Base-by-base conservation (phyloP, 2,797 vertebrate genomes). In the Bucorvus abyssinicus region DNA sequence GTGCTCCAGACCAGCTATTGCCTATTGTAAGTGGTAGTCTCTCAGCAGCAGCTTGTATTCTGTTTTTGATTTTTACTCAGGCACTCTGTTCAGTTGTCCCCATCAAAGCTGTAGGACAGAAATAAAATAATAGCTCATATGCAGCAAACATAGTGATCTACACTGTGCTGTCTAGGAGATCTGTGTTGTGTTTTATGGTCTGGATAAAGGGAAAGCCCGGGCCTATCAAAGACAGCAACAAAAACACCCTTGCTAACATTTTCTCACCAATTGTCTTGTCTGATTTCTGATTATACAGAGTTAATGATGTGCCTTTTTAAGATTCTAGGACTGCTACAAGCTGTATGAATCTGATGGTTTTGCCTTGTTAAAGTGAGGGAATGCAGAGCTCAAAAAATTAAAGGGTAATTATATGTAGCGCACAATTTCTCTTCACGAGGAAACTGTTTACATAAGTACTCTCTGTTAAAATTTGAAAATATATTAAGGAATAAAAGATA, bases 381-480 rank as follows among this genome's bases (percentile, higher is more conserved):
- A 40, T 57, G 32, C 27, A 74, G 34, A 69, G 9, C 10, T 44
- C 42, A 76, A 40, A 9, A 71, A 19, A n/a, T 40, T 49, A 56
- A 44, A 49, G 13, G 26, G 5, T 76, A 90, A 60, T 53, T 0
- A 8, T 47, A 52, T 7, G 1, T 3, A 30, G 3, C 20, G 3
- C 18, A 38, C 9, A 59, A 4, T 53, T 92, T 69, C 12, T 67
- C 9, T 56, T 70, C 42, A 64, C 8, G 34, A 53, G 11, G 5
- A 7, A 61, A 34, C 7, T 19, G 5, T 49, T 76, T 12, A 30
- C 22, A 9, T 60, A 27, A 85, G 2, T 68, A 57, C 22, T 56
- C 8, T 52, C 4, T 67, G 26, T 67, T 52, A 78, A 57, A 47
- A 24, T 11, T 56, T 9, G 5, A 53, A 75, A 88, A 60, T 7